These are phyloP conservation scores for Pseudorasbora parva DNA, from an alignment of 2,113 vertebrate species.

Conservation along the genomic window DNA sequence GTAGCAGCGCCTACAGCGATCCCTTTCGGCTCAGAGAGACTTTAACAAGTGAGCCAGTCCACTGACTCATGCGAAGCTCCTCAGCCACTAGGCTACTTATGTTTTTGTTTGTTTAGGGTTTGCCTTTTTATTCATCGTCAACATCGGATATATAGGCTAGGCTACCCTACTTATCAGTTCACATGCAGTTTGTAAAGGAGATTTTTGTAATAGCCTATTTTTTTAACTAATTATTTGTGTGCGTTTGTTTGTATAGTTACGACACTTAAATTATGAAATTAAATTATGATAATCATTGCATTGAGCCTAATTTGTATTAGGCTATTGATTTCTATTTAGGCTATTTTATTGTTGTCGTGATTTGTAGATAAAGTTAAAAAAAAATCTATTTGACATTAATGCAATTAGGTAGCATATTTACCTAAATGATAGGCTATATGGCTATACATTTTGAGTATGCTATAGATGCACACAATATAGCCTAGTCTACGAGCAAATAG, in stretches of 20 bases:
- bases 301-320: background rate
- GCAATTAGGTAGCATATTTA: background rate
- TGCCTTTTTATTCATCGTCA: background rate
- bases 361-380: background rate
- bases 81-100: background rate
- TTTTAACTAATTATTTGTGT: background rate
- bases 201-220: too few species aligned
- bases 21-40: slow-evolving; percentile 80
- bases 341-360: background rate
- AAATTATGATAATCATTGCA: background rate
- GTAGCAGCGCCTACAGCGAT: slow-evolving; percentile 84
- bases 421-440: too few species aligned
- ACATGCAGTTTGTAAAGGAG: too few species aligned
- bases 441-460: background rate
- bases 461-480: slow-evolving; percentile 39
- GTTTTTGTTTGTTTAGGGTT: background rate
- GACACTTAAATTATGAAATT: background rate
- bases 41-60: slow-evolving; percentile 63
- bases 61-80: background rate
- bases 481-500: slow-evolving; percentile 42
- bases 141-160: background rate
- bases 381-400: background rate
- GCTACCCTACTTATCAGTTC: background rate
- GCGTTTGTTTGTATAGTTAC: background rate
- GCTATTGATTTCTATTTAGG: background rate